Percentiles rank a stretch among this genome's conserved stretches.
Conservation (phyloP, 2,888 invertebrate species). For the Agrotis segetum region DNA sequence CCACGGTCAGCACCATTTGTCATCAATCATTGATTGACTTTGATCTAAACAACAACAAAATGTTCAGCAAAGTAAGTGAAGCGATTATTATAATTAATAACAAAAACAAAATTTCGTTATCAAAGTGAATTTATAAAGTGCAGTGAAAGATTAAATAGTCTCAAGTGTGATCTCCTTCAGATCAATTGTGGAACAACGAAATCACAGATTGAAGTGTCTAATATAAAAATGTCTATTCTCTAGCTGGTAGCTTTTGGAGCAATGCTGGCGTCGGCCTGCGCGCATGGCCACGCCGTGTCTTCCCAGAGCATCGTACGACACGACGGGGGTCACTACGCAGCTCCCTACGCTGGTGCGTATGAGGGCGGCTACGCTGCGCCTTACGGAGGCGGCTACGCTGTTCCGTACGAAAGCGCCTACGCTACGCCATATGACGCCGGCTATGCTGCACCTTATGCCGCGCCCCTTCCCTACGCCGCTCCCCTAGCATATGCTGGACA, state of each 20-base stretch:
- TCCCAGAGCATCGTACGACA: constrained; percentile 84
- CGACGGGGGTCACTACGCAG: constrained; percentile 72
- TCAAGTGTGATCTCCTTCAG: not conserved
- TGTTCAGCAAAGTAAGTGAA: constrained; percentile 86
- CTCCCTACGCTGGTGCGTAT: constrained; percentile 73
- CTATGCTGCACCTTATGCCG: constrained; percentile 64
- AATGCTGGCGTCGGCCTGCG: constrained; percentile 85
- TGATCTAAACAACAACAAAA: constrained; percentile 78
- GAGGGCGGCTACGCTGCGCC: constrained; percentile 66
- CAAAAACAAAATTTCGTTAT: not conserved
- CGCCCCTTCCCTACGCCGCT: constrained; percentile 66
- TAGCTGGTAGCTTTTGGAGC: constrained; percentile 86
- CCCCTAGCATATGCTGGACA: constrained; percentile 65
- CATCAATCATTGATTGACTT: constrained; percentile 81
- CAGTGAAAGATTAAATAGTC: constrained; percentile 8
- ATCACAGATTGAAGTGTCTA: not conserved
- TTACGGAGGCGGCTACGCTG: constrained; percentile 66
- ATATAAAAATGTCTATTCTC: constrained; percentile 36
- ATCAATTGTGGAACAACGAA: not conserved
- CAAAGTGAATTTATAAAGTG: constrained; percentile 17
- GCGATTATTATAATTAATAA: constrained; percentile 8
- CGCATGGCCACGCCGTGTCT: constrained; percentile 82
- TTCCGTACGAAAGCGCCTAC: constrained; percentile 66
- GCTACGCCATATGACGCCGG: constrained; percentile 61
- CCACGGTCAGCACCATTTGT: constrained; percentile 73